Evolutionary conservation across 2,113 vertebrate genomes (phyloP).

Genomic region (Erythrocercus mccallii): DNA sequence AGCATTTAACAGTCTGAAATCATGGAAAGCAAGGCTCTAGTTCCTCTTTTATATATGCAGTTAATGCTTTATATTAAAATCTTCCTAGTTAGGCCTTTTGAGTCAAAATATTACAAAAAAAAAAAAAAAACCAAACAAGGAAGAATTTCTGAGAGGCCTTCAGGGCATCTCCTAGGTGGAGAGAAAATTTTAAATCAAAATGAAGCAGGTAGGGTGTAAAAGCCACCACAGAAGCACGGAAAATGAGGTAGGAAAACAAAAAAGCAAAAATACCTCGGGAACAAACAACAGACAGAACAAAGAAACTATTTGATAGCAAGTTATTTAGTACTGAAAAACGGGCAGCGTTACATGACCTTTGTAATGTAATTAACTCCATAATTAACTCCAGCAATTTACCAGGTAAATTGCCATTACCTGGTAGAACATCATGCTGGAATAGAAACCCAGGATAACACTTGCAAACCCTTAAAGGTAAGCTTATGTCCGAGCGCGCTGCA

Average conservation of each 20-base stretch:
- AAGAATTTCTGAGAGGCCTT: not conserved
- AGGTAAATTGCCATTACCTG: not conserved
- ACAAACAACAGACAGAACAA: not conserved
- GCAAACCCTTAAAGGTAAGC: not conserved
- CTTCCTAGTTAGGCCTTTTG: not conserved
- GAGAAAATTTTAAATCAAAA: not conserved
- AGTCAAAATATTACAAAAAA: not conserved
- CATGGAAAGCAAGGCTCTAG: not conserved
- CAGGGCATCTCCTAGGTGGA: not conserved
- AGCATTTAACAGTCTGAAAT: not conserved
- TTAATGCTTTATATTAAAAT: not conserved
- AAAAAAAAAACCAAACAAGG: not conserved
- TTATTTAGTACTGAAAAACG: not conserved
- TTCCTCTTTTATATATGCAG: not conserved
- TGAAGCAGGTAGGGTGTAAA: not conserved
- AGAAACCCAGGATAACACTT: not conserved
- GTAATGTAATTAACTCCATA: too few relatives aligned
- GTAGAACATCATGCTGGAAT: not conserved
- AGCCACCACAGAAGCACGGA: not conserved
- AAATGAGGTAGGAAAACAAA: not conserved
- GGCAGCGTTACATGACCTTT: too few relatives aligned
- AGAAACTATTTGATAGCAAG: not conserved
- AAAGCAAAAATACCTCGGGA: not conserved
- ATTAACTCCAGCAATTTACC: too few relatives aligned
- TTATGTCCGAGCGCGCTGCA: fast-evolving